Conservation (phyloP, 2,888 invertebrate genomes). For the Aricia artaxerxes region DNA sequence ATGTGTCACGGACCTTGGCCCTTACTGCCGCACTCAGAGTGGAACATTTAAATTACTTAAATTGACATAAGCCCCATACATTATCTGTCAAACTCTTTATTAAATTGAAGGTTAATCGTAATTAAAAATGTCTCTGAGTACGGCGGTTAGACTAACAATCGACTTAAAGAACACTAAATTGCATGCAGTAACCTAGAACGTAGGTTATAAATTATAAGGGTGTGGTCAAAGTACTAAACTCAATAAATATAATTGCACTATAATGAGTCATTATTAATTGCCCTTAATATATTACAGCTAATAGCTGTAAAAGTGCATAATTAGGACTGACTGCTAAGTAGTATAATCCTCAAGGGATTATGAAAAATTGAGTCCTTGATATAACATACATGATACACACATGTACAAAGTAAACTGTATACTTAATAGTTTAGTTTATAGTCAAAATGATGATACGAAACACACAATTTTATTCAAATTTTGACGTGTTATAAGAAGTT, state of each 20-base stretch:
- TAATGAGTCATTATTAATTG: background rate
- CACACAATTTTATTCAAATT: too few species aligned
- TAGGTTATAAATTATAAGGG: slow-evolving; percentile 5
- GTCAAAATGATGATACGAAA: too few species aligned
- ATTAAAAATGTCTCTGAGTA: too few species aligned
- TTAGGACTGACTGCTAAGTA: background rate
- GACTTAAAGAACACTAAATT: background rate
- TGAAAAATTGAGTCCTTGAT: too few species aligned
- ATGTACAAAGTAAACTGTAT: background rate
- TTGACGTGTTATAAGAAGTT: too few species aligned
- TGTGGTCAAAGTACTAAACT: background rate
- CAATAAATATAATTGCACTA: background rate
- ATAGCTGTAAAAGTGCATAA: slow-evolving; percentile 5
- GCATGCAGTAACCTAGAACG: background rate
- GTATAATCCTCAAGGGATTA: background rate
- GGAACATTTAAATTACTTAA: too few species aligned
- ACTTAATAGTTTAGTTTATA: background rate
- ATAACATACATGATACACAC: background rate
- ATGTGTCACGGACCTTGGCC: too few species aligned
- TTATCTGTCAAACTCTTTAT: too few species aligned
- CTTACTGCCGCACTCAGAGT: too few species aligned
- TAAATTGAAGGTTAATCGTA: too few species aligned
- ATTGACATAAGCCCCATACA: too few species aligned
- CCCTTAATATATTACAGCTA: background rate
- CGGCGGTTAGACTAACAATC: too few species aligned